Conservation (phyloP, 2,113 vertebrate genomes). For the Oophaga pumilio region DNA sequence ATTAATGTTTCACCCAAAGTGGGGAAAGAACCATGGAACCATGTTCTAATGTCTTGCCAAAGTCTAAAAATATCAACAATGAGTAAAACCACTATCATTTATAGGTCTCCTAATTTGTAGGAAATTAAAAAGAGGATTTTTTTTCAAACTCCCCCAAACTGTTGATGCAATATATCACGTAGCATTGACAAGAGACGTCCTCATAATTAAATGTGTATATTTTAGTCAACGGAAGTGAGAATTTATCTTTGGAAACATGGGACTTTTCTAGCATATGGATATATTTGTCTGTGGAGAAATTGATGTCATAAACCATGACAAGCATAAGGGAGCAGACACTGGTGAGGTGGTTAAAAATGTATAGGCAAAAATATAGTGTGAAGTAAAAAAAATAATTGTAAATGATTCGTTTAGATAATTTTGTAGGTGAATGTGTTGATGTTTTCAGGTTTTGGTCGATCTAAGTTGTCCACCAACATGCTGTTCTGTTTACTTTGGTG, state of each 20-base stretch:
- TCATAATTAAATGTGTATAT: neutral
- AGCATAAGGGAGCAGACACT: neutral
- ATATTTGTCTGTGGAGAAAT: neutral
- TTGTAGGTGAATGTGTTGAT: neutral
- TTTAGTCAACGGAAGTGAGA: neutral
- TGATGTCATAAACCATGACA: neutral
- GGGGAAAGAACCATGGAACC: constrained; percentile 4
- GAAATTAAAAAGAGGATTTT: neutral
- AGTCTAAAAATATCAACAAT: constrained; percentile 24
- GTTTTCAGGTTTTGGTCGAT: neutral
- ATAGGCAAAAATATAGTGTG: neutral
- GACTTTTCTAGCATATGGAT: neutral
- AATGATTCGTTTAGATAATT: neutral
- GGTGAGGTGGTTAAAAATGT: neutral
- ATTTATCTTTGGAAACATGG: neutral
- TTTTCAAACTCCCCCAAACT: neutral
- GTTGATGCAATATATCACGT: neutral
- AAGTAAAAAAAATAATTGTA: neutral
- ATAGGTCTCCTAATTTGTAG: neutral
- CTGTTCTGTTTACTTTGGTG: neutral
- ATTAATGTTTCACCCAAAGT: constrained; percentile 24
- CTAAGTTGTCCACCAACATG: neutral
- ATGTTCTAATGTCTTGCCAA: constrained; percentile 11
- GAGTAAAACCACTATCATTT: neutral
- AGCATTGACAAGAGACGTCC: neutral